These are phyloP conservation scores for Platyrinchus mystaceus DNA, from an alignment of 2,797 vertebrate species.

Conservation along the genomic window DNA sequence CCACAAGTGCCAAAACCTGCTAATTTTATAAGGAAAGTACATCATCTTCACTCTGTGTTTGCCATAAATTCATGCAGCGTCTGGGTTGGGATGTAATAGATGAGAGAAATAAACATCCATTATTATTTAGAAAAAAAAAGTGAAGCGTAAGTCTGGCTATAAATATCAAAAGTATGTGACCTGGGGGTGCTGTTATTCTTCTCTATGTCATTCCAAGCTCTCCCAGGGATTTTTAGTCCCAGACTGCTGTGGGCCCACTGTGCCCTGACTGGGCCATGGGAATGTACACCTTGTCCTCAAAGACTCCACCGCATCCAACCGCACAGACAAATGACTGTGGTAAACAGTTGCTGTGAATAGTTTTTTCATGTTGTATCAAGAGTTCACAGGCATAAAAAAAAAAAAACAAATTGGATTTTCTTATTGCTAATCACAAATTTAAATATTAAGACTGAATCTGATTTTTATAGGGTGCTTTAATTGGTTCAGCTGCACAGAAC, in stretches of 20 bases:
- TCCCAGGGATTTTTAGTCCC: background rate
- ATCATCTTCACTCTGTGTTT: background rate
- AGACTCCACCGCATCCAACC: rapidly evolving
- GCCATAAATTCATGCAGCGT: background rate
- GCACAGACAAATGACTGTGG: rapidly evolving
- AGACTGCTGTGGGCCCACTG: rapidly evolving
- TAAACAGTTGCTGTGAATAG: background rate
- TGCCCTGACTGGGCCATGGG: background rate
- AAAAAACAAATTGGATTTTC: background rate
- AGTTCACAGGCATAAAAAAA: background rate
- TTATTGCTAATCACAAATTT: background rate
- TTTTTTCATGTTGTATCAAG: background rate
- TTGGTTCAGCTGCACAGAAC: background rate
- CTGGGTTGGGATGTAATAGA: background rate
- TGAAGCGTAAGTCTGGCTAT: background rate
- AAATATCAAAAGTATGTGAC: background rate
- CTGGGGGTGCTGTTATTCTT: background rate
- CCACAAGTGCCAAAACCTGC: background rate
- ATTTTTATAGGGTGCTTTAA: background rate
- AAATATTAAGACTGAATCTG: background rate
- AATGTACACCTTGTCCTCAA: background rate
- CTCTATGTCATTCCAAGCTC: background rate
- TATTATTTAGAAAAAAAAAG: background rate
- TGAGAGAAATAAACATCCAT: background rate
- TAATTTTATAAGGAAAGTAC: background rate